Percentiles rank a stretch among this genome's conserved stretches.
phyloP scores from a whole-genome alignment of 2,888 invertebrate species.

The Rugalucina vietnamica region DNA sequence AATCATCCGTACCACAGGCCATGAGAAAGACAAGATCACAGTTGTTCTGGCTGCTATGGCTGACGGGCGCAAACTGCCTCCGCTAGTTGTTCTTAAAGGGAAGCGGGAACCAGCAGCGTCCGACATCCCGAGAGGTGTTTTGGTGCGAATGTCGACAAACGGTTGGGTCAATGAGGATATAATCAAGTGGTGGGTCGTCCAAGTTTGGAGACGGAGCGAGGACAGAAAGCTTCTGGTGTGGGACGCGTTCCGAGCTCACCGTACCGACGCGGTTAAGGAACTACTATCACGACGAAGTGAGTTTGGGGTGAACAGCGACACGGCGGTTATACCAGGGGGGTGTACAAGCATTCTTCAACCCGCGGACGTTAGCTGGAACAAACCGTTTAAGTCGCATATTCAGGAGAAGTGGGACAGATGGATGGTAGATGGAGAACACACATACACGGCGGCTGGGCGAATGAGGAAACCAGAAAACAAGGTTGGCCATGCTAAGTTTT shows the following conservation, averaged over 20 bases:
- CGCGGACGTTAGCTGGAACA: constrained; percentile 32
- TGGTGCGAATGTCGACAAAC: constrained; percentile 25
- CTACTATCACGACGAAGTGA: constrained; percentile 24
- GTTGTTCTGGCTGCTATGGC: constrained; percentile 35
- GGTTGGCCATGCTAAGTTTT: not conserved
- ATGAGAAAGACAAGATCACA: constrained; percentile 30
- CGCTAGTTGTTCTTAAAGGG: constrained; percentile 27
- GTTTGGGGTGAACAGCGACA: constrained; percentile 18
- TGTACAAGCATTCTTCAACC: constrained; percentile 40
- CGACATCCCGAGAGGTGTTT: constrained; percentile 22
- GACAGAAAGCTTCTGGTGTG: constrained; percentile 16
- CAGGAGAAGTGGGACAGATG: constrained; percentile 28
- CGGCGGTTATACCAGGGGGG: constrained; percentile 27
- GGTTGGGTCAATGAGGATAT: constrained; percentile 34
- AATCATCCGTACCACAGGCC: constrained; percentile 35
- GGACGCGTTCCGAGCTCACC: constrained; percentile 27
- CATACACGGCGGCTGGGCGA: not conserved
- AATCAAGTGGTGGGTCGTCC: constrained; percentile 27
- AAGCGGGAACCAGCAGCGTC: constrained; percentile 6
- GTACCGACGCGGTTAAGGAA: constrained; percentile 24
- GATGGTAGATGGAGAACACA: constrained; percentile 27
- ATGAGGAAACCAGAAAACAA: not conserved
- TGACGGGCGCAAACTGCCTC: constrained; percentile 30
- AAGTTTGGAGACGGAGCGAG: constrained; percentile 16
- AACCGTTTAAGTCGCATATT: constrained; percentile 32